Percentiles rank a stretch among this genome's conserved stretches.
Evolutionary conservation across 2,113 vertebrate species (phyloP).

Genomic region (Zosterops hypoxanthus): DNA sequence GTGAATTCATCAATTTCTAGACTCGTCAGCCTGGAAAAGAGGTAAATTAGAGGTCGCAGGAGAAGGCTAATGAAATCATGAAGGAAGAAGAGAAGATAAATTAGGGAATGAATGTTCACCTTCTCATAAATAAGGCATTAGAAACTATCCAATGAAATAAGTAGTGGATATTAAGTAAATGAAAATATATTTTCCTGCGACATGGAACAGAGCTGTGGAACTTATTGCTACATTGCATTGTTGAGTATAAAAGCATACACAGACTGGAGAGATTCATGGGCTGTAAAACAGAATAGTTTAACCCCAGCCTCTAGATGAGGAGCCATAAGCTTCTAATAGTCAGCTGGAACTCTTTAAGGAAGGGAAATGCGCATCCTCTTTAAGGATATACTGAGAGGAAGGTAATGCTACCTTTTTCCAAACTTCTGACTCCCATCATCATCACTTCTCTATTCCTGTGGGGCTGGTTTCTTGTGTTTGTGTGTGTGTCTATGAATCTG

Average conservation of each 20-base stretch:
- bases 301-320: not conserved
- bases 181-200: not conserved
- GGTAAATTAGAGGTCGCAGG: not conserved
- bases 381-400: not conserved
- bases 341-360: not conserved
- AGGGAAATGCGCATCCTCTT: not conserved
- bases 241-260: not conserved
- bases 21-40: not conserved
- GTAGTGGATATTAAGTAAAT: not conserved
- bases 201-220: not conserved
- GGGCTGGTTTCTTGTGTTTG: not conserved
- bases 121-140: not conserved
- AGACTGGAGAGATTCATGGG: not conserved
- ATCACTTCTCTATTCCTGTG: not conserved
- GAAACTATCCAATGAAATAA: not conserved
- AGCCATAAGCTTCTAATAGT: not conserved
- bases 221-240: not conserved
- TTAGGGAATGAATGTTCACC: not conserved
- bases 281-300: not conserved
- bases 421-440: not conserved
- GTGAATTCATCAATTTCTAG: slow-evolving; percentile 25
- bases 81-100: not conserved
- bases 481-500: accelerated
- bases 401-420: not conserved
- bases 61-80: slow-evolving; percentile 9